Percentiles rank a stretch among this genome's conserved stretches.
Conservation (phyloP, 1,140 invertebrate species). For the Zaprionus ghesquierei region DNA sequence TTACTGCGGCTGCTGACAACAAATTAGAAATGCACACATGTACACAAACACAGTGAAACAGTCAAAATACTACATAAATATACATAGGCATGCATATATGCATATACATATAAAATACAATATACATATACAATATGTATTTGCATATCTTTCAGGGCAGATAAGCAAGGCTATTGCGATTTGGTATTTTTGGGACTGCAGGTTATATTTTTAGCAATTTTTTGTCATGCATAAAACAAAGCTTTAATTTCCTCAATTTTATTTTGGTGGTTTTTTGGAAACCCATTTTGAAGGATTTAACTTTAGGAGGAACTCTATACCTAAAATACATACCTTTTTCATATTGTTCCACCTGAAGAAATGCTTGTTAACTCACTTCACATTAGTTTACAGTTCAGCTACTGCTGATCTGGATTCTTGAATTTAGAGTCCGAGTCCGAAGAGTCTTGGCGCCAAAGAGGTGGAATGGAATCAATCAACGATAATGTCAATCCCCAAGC, state of each 20-base stretch:
- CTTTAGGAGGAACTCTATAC: no score
- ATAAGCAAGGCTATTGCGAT: background rate
- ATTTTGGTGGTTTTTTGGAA: no score
- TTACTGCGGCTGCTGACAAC: conserved; percentile 15
- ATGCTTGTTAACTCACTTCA: background rate
- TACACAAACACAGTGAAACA: background rate
- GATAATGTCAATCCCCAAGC: conserved; percentile 86
- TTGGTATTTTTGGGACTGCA: no score
- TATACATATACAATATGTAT: background rate
- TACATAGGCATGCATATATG: background rate
- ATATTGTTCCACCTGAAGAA: background rate
- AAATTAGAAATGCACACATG: conserved; percentile 16
- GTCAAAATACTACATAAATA: background rate
- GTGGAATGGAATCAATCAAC: conserved; percentile 86
- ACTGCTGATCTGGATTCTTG: background rate
- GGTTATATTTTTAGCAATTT: no score
- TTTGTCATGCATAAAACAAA: no score
- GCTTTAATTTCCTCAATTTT: no score
- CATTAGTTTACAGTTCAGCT: conserved; percentile 8
- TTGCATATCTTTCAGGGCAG: background rate
- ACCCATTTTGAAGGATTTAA: no score
- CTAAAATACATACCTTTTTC: no score
- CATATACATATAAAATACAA: background rate
- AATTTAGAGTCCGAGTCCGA: background rate
- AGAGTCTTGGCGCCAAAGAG: background rate